Evolutionary conservation across 2,797 vertebrate species (phyloP).

Genomic region (Aratinga solstitialis): DNA sequence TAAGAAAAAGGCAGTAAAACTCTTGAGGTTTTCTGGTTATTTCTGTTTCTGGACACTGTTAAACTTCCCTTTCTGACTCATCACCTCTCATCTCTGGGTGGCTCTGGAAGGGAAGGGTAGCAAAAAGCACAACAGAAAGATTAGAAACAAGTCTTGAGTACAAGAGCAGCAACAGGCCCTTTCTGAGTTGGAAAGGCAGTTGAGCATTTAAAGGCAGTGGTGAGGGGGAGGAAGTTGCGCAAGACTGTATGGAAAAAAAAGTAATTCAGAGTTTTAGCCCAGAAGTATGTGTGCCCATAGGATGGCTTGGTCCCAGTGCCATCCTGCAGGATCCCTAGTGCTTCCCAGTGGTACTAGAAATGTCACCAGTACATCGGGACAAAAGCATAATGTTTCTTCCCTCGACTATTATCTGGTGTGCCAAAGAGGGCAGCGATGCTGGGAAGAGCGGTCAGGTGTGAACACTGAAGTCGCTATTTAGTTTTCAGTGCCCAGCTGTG

Average conservation of each 20-base stretch:
- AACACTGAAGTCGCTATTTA: neutral
- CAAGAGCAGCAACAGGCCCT: neutral
- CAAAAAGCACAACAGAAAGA: neutral
- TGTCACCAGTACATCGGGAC: neutral
- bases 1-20: constrained; percentile 19
- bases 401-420: neutral
- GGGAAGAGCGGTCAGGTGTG: neutral
- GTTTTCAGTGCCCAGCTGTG: neutral
- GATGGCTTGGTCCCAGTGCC: neutral
- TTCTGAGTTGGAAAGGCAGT: neutral
- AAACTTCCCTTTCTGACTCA: constrained; percentile 47
- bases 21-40: constrained; percentile 39
- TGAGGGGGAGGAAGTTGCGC: neutral
- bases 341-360: neutral
- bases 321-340: fast-evolving
- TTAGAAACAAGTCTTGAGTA: neutral
- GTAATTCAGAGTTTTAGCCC: neutral
- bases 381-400: neutral
- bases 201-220: neutral
- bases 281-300: neutral
- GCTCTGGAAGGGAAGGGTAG: neutral
- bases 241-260: neutral
- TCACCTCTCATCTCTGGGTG: neutral
- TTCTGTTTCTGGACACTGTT: constrained; percentile 23
- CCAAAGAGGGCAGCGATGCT: neutral